phyloP scores from a whole-genome alignment of 2,113 vertebrate genomes.

The Gracilinanus agilis region DNA sequence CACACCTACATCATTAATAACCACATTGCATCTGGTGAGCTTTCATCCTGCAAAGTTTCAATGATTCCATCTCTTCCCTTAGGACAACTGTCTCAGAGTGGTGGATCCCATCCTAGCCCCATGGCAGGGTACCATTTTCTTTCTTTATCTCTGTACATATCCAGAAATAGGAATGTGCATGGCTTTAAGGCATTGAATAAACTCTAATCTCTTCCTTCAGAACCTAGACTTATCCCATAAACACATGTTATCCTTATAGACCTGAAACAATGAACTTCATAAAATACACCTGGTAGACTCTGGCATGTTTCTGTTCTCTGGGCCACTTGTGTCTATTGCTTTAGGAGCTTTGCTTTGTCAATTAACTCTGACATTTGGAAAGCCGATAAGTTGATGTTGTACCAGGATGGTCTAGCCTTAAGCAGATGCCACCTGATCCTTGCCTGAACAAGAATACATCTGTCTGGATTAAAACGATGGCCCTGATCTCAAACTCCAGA shows the following conservation, averaged over 20 bases:
- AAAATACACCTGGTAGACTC: background rate
- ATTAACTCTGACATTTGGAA: background rate
- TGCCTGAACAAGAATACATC: background rate
- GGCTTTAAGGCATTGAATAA: background rate
- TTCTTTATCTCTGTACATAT: background rate
- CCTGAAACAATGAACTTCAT: background rate
- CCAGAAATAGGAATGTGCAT: background rate
- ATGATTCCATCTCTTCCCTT: background rate
- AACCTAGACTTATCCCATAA: background rate
- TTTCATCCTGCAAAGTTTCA: background rate
- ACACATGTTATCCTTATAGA: background rate
- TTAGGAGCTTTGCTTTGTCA: background rate
- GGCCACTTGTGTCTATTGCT: background rate
- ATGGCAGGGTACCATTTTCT: background rate
- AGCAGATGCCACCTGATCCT: background rate
- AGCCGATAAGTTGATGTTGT: background rate
- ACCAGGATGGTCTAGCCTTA: background rate
- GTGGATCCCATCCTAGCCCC: background rate
- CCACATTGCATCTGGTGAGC: background rate
- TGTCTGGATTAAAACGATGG: background rate
- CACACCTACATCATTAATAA: background rate
- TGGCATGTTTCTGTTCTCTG: background rate
- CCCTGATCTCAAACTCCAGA: background rate
- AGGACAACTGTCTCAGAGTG: background rate
- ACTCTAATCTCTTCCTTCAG: background rate